Base-by-base conservation (phyloP, 2,113 vertebrate species). In the Rhinoderma darwinii region DNA sequence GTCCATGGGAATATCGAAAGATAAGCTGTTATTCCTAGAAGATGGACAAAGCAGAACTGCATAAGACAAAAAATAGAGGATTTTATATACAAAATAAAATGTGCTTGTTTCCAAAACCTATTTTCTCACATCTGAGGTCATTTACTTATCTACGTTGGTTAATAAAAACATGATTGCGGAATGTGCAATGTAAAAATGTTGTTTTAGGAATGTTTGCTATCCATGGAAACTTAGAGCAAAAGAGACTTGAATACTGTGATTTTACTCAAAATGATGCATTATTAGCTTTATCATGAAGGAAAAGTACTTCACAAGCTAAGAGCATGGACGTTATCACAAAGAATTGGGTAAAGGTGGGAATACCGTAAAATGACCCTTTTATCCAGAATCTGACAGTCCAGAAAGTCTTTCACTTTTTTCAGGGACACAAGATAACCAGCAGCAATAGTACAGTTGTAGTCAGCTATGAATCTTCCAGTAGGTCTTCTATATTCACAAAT, bases 1-100 rank as follows among this genome's bases (percentile, higher is more conserved):
- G 56, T 54, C 84, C 92, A 89, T 94, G 91, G 93, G 93, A 94
- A 93, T 90, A 91, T 91, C 89, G 87, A 54, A 39, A 74, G 47
- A 87, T 59, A 54, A 44, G 72, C 30, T 75, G 30, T 59, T 27
- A 43, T 84, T 43, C 25, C 50, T 54, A 25, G 25, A 37, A 39
- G n/a, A 73, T 39, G 79, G 56, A 54, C 75, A 54, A 32, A 44
- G n/a, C 79, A 30, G 39, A 30, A 82, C 20, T 5, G 22, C 12
- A 12, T 25, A 82, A 43, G 25, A 25, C n/a, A 30, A 7, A 66
- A 68, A 17, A 18, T 4, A 7, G 4, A 15, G 27, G 15, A 35
- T 30, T 14, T 30, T 30, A 30, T 30, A 35, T 5, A 68, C 17
- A 70, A 32, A 66, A 27, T 25, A n/a, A 61, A 25, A 32, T 17